Percentiles rank a stretch among this genome's conserved stretches.
Conservation (phyloP, 2,797 vertebrate genomes). For the Pseudocheirus occidentalis region DNA sequence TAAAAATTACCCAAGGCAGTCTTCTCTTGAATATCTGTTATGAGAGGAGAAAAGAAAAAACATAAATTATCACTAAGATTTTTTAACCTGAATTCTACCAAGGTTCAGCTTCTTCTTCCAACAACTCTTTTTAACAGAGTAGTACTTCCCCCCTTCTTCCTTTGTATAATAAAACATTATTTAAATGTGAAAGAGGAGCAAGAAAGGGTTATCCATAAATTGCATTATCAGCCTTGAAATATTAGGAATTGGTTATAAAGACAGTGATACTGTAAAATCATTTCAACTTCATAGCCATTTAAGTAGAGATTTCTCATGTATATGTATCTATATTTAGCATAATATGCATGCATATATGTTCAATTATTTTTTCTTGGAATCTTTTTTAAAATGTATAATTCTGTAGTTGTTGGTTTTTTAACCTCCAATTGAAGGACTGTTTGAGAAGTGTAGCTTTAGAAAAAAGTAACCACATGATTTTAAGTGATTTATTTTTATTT, state of each 20-base stretch:
- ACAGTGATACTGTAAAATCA: constrained; percentile 15
- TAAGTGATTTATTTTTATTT: constrained; percentile 27
- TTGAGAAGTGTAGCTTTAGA: background rate
- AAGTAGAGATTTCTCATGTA: constrained; percentile 27
- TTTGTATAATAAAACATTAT: background rate
- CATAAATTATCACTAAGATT: constrained; percentile 7
- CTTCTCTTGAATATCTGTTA: background rate
- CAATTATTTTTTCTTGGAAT: constrained; percentile 6
- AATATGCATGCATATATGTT: constrained; percentile 35
- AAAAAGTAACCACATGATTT: background rate
- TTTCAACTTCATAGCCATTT: constrained; percentile 4
- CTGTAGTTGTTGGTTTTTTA: background rate
- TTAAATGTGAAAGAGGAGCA: background rate
- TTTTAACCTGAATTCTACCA: constrained; percentile 29
- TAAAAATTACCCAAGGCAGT: background rate
- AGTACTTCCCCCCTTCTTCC: background rate
- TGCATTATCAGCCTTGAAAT: background rate
- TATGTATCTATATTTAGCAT: constrained; percentile 29
- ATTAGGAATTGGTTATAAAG: constrained; percentile 22
- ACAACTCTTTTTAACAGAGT: constrained; percentile 12
- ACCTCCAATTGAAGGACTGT: background rate
- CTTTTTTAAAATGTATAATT: background rate
- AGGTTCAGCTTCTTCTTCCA: background rate
- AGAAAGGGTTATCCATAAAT: background rate
- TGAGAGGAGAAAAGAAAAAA: background rate